phyloP scores from a whole-genome alignment of 1,140 invertebrate genomes.

The Zaprionus inermis region DNA sequence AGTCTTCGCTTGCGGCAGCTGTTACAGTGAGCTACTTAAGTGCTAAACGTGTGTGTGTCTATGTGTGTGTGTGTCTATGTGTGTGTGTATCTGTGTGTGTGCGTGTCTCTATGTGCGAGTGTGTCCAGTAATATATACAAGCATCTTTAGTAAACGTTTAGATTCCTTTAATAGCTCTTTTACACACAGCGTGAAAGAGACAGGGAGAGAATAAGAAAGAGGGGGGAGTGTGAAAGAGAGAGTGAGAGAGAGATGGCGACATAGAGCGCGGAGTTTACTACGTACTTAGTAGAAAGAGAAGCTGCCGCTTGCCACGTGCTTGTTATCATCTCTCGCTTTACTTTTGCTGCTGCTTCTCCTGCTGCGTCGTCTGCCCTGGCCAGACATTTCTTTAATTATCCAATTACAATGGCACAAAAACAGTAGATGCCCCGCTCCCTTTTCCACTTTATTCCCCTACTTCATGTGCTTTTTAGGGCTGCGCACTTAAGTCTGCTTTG shows the following conservation, averaged over 20 bases:
- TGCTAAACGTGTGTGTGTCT: constrained; percentile 8
- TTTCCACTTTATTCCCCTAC: neutral
- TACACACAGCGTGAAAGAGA: constrained; percentile 10
- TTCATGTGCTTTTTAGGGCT: constrained; percentile 6
- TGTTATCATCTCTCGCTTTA: constrained; percentile 39
- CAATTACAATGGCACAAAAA: constrained; percentile 74
- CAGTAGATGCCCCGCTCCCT: neutral
- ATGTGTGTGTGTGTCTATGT: constrained; percentile 19
- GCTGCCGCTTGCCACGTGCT: constrained; percentile 45
- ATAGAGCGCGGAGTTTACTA: neutral
- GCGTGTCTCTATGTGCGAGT: no score
- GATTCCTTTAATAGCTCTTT: constrained; percentile 74
- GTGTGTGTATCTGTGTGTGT: constrained; percentile 16
- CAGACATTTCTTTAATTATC: constrained; percentile 79
- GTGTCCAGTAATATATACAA: constrained; percentile 65
- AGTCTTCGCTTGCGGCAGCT: constrained; percentile 40
- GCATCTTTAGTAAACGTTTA: constrained; percentile 77
- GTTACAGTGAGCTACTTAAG: constrained; percentile 48
- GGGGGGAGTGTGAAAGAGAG: neutral
- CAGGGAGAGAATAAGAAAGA: neutral
- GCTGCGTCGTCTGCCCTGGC: constrained; percentile 36
- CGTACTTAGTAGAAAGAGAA: constrained; percentile 18
- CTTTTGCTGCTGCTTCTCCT: neutral
- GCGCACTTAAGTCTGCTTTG: constrained; percentile 40
- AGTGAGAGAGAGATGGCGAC: neutral